These are phyloP conservation scores for Alviniconcha marisindica DNA, from an alignment of 1,140 invertebrate species.

Conservation along the genomic window DNA sequence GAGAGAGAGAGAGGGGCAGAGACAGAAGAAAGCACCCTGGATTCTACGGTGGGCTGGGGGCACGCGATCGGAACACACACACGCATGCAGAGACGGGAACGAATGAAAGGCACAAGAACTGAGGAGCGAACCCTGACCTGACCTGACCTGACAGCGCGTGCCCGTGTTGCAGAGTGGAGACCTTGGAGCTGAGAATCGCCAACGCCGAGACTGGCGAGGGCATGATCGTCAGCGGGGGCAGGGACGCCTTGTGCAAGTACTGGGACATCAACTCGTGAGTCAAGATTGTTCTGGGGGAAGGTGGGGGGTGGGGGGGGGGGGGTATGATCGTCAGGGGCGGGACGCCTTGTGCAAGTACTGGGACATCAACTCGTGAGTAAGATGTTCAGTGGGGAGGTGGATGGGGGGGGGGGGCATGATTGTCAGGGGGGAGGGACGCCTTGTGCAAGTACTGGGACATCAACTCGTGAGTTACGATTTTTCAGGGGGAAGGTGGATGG, in stretches of 20 bases:
- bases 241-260: conserved; percentile 69
- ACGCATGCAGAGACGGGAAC: background rate
- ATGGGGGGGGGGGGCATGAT: background rate
- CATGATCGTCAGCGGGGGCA: conserved; percentile 63
- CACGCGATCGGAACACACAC: too few species aligned
- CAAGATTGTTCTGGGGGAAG: background rate
- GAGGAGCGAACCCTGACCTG: background rate
- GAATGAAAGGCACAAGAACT: background rate
- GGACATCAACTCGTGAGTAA: conserved; percentile 61
- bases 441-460: conserved; percentile 71
- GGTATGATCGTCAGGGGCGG: conserved; percentile 64
- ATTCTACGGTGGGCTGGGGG: background rate
- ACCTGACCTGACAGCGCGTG: background rate
- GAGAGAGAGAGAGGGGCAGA: background rate
- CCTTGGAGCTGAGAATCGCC: conserved; percentile 57
- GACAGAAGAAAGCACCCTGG: too few species aligned
- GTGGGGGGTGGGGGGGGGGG: conserved; percentile 26
- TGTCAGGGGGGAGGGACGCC: conserved; percentile 65
- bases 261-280: conserved; percentile 66
- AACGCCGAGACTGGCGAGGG: conserved; percentile 56
- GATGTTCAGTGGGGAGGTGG: background rate
- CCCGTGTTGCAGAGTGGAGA: conserved; percentile 62
- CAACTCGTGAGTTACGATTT: conserved; percentile 51
- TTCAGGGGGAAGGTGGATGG: background rate
- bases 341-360: conserved; percentile 71